These are phyloP conservation scores for Calephelis perditalis DNA, from an alignment of 2,888 invertebrate genomes.

Conservation along the genomic window DNA sequence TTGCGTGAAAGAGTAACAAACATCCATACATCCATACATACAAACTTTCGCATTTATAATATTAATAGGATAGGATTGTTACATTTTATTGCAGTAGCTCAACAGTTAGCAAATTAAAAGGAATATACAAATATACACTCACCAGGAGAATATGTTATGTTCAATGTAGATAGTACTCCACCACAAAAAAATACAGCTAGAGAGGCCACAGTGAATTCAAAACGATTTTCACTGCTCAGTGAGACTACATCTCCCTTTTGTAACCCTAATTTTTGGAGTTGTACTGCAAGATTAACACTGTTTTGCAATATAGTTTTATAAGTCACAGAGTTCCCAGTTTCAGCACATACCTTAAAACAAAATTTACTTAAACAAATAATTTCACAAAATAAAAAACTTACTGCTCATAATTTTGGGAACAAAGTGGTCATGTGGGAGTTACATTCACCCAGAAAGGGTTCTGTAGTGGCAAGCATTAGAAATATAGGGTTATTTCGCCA, in stretches of 20 bases:
- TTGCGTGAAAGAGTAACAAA: too few species aligned
- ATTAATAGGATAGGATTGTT: too few species aligned
- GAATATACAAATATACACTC: constrained; percentile 25
- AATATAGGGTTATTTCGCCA: too few species aligned
- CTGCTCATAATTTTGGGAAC: too few species aligned
- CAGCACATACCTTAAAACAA: constrained; percentile 74
- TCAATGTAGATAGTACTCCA: constrained; percentile 79
- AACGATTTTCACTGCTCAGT: constrained; percentile 80
- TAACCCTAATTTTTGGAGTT: constrained; percentile 70
- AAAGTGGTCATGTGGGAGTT: too few species aligned
- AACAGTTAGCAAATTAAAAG: neutral
- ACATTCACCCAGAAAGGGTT: too few species aligned
- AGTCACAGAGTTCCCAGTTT: constrained; percentile 75
- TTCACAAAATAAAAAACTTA: too few species aligned
- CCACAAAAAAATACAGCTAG: constrained; percentile 78
- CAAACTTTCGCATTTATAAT: too few species aligned
- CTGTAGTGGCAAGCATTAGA: too few species aligned
- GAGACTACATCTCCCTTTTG: constrained; percentile 77
- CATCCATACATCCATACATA: too few species aligned
- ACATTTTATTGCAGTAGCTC: neutral
- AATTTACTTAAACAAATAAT: neutral
- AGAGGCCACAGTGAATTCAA: constrained; percentile 77
- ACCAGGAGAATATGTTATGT: constrained; percentile 81
- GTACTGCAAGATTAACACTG: constrained; percentile 76
- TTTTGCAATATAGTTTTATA: constrained; percentile 75